Evolutionary conservation across 2,113 vertebrate species (phyloP), one percentile per base, ranked within the genome.

Genomic region (Cheilinus undulatus): DNA sequence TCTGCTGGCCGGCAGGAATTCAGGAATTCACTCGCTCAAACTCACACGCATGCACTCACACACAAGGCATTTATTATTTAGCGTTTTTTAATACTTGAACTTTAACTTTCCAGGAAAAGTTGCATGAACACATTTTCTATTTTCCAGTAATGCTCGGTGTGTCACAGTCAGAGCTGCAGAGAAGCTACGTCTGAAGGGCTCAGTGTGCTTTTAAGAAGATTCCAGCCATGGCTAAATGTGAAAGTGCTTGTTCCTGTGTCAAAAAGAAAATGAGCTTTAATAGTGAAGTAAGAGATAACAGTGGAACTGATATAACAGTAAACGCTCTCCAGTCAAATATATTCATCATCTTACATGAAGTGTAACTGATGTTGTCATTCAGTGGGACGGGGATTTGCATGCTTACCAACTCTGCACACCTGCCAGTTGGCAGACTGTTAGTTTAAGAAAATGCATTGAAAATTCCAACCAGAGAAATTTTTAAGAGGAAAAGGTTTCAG

Each of bases 1-100:
- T 73, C 69, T 80, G 62, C 70, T 72, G 69, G 75, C 63, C 72
- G 48, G 59, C 76, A 74, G 78, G 76, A 86, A 83, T 87, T 74
- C 68, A 80, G 79, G 57, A 75, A 79, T 76, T 46, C 62, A 56
- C 57, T 30, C 42, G 43, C 42, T 38, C 54, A 69, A 36, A 64
- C 69, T 68, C 45, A 58, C 69, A 65, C 49, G 51, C 73, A 53
- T 67, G 57, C 56, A 26, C 56, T 59, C 70, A 32, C 78, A 56
- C 40, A 56, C 60, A 54, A 30, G 42, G 70, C 53, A 30, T 76
- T 84, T 78, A 80, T 69, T 83, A 79, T 87, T 59, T 42, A 30
- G 9, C 10, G 4, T 30, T 56, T 57, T 77, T 65, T 58, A 26
- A 6, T n/a, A 42, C 70, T 60, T 80, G 43, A 78, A 69, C 78